Evolutionary conservation across 92 coral and sea anemone genomes (phyloP).

Genomic region (Porites lobata): DNA sequence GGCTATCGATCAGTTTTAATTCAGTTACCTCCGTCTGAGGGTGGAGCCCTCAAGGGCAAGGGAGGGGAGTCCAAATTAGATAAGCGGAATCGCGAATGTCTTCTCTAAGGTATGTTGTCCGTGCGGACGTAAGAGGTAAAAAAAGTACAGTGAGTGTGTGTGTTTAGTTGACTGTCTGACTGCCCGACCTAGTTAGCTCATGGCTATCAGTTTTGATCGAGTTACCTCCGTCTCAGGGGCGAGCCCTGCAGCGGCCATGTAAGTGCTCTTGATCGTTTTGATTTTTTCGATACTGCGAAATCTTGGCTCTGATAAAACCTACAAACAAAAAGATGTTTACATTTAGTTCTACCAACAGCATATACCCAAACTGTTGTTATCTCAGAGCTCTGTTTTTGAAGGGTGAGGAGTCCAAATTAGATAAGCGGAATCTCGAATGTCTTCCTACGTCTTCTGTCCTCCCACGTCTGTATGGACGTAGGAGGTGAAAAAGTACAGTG

Average conservation of each 20-base stretch:
- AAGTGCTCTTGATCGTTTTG: constrained; percentile 94
- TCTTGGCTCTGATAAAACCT: constrained; percentile 88
- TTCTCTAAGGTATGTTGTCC: neutral
- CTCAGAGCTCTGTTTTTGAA: neutral
- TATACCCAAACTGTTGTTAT: neutral
- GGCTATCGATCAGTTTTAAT: neutral
- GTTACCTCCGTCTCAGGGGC: constrained; percentile 81
- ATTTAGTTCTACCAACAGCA: neutral
- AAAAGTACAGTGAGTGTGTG: neutral
- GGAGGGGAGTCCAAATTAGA: neutral
- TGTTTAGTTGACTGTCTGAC: neutral
- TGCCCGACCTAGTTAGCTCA: neutral
- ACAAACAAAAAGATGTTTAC: neutral
- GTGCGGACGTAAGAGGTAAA: neutral
- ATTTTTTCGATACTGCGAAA: constrained; percentile 94
- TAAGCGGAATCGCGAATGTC: neutral
- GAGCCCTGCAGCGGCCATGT: constrained; percentile 98
- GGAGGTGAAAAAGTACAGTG: neutral
- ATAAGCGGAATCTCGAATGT: neutral
- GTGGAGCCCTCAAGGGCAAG: constrained; percentile 78
- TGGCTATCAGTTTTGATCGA: neutral
- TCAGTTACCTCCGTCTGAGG: constrained; percentile 78
- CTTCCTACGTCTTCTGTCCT: too few relatives aligned
- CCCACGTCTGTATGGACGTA: too few relatives aligned
- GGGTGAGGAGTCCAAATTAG: neutral